phyloP scores from a whole-genome alignment of 2,888 invertebrate genomes.

The Halocaridina rubra region DNA sequence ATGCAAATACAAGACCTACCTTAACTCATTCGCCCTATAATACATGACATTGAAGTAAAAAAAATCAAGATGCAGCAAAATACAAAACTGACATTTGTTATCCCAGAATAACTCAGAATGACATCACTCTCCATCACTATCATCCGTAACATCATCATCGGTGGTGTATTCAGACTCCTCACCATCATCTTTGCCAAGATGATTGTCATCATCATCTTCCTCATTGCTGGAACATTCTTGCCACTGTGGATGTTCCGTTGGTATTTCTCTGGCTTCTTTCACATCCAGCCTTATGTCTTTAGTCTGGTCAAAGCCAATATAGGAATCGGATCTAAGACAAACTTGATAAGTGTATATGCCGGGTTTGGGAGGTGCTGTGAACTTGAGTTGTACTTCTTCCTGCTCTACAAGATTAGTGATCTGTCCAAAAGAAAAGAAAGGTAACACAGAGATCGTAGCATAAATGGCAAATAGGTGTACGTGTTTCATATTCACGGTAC shows the following conservation, averaged over 20 bases:
- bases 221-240: slow-evolving; percentile 94
- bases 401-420: slow-evolving; percentile 90
- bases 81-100: too few relatives aligned
- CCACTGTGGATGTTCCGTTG: slow-evolving; percentile 97
- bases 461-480: too few relatives aligned
- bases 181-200: slow-evolving; percentile 69
- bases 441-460: too few relatives aligned
- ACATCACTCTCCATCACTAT: slow-evolving; percentile 58
- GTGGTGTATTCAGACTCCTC: slow-evolving; percentile 77
- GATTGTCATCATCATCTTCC: slow-evolving; percentile 73
- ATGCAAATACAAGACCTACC: too few relatives aligned
- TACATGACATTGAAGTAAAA: too few relatives aligned
- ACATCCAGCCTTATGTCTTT: slow-evolving; percentile 97
- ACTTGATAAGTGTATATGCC: slow-evolving; percentile 79
- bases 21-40: too few relatives aligned
- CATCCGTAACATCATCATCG: slow-evolving; percentile 73
- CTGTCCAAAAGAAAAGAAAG: slow-evolving; percentile 19
- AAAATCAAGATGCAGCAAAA: too few relatives aligned
- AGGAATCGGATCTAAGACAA: slow-evolving; percentile 94
- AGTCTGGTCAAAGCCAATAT: slow-evolving; percentile 95
- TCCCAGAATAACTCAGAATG: too few relatives aligned
- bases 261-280: slow-evolving; percentile 92
- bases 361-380: slow-evolving; percentile 95
- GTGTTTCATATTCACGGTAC: too few relatives aligned
- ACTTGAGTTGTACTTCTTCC: slow-evolving; percentile 94